These are phyloP conservation scores for Liasis olivaceus DNA, from an alignment of 2,797 vertebrate genomes.

Conservation along the genomic window DNA sequence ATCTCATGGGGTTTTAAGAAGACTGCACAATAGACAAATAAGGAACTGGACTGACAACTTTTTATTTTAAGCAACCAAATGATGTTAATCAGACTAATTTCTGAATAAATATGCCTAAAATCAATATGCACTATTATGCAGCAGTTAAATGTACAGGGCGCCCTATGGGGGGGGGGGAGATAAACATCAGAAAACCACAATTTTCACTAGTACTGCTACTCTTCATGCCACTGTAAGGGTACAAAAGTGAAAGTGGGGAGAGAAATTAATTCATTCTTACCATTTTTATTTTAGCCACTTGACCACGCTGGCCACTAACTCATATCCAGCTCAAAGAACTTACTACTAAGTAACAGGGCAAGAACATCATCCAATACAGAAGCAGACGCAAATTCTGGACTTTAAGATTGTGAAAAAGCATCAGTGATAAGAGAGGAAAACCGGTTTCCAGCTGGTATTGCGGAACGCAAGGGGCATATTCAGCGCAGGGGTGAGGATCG, in stretches of 20 bases:
- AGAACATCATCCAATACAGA: neutral
- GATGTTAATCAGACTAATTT: neutral
- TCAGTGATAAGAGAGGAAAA: neutral
- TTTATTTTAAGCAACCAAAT: neutral
- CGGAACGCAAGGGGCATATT: neutral
- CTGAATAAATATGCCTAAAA: neutral
- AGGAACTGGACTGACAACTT: neutral
- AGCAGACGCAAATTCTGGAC: neutral
- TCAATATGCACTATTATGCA: neutral
- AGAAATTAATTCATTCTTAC: neutral
- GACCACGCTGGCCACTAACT: neutral
- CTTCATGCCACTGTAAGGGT: neutral
- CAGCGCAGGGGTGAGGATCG: neutral
- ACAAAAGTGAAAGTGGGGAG: neutral
- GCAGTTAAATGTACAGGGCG: neutral
- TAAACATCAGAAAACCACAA: neutral
- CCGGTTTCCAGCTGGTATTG: neutral
- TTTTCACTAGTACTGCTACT: neutral
- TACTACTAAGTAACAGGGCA: neutral
- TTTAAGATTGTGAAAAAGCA: neutral
- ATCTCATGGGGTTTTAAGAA: neutral
- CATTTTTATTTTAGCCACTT: neutral
- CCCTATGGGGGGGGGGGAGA: neutral
- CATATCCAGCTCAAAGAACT: neutral
- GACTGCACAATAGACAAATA: neutral